Percentiles rank a stretch among this genome's conserved stretches.
Conservation (phyloP, 2,113 vertebrate species). For the Oxyruncus cristatus region DNA sequence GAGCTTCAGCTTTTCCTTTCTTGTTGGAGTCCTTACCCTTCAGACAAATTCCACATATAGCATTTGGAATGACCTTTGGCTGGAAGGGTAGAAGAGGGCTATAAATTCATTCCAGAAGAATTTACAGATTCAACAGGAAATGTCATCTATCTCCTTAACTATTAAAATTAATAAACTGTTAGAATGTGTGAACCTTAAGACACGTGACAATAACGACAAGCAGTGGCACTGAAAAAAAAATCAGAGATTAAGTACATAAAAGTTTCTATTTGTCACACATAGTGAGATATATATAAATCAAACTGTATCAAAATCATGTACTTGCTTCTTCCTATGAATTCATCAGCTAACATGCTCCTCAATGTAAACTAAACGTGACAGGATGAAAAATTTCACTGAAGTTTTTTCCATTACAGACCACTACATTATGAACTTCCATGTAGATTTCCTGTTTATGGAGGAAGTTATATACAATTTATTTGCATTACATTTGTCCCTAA, state of each 20-base stretch:
- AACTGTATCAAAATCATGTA: neutral
- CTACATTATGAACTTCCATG: neutral
- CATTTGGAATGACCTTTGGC: constrained; percentile 99
- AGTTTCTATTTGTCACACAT: neutral
- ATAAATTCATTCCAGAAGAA: constrained; percentile 88
- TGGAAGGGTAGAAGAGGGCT: constrained; percentile 99
- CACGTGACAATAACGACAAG: neutral
- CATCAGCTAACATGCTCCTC: neutral
- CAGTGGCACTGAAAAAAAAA: neutral
- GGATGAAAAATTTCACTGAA: neutral
- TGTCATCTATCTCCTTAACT: constrained; percentile 39
- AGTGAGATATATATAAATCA: neutral
- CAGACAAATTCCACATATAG: constrained; percentile 99
- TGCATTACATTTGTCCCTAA: neutral
- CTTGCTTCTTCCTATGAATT: neutral
- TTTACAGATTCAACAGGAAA: constrained; percentile 70
- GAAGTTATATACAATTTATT: neutral
- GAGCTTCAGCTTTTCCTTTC: constrained; percentile 93
- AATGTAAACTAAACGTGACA: neutral
- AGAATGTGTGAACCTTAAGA: neutral
- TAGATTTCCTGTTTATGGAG: neutral
- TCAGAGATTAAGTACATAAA: neutral
- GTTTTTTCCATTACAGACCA: neutral
- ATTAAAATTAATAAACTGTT: constrained; percentile 6
- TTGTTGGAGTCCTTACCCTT: constrained; percentile 99